Base-by-base conservation (phyloP, 2,113 vertebrate genomes). In the Malurus cyaneus region DNA sequence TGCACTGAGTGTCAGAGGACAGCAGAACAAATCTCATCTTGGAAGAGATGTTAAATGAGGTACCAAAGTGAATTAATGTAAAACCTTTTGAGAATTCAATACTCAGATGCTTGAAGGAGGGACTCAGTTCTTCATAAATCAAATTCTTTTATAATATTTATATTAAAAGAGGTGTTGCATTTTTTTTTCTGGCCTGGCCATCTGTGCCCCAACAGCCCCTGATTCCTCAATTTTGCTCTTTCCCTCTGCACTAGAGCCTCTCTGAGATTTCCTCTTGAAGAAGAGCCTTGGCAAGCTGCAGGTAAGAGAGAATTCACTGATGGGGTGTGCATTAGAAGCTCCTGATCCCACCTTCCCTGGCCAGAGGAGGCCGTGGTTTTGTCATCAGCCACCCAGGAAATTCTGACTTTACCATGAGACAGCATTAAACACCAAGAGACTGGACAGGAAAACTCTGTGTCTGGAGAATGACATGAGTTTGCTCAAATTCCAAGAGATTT, bases 1-100 rank as follows among this genome's bases (percentile, higher is more conserved):
- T 23, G 42, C 2, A 1, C 2, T 2, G 44, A 36, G 44, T 5
- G 1, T 0, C 4, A 0, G 52, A 36, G 42, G 49, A 70, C 25
- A 49, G 28, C 61, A 18, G 25, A 16, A 70, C 65, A 59, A 18
- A 7, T 11, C 20, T 56, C 57, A 41, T 3, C 34, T 57, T 29
- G 21, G 26, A 14, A 76, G 66, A 4, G 42, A 21, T 5, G 26
- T 24, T 17, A 57, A 62, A 20, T 44, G 59, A 61, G 14, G 26
- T 3, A 42, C 32, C 14, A 16, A 36, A 29, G 17, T 3, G 23
- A 56, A 47, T 11, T 39, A 19, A 47, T 23, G 21, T 20, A 85
- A 78, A 54, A 10, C 8, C 34, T 26, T 36, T 42, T 14, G 25
- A 57, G 18, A 28, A 34, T 66, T 66, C 78, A 11, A 32, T 26